phyloP scores from a whole-genome alignment of 2,797 vertebrate species.

The Xenentodon cancila region DNA sequence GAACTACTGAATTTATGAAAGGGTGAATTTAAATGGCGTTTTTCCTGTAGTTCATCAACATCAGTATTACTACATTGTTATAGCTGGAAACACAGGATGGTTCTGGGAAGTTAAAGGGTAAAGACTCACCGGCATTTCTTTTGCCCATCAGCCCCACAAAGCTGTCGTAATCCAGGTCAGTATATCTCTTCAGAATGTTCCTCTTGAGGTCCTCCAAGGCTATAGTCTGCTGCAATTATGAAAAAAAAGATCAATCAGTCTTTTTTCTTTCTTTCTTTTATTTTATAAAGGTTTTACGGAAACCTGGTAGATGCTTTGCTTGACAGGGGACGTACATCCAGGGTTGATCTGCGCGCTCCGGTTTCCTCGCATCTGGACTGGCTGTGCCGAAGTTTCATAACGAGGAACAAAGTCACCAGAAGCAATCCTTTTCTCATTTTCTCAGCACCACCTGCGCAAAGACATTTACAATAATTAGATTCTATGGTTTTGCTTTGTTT shows the following conservation, averaged over 20 bases:
- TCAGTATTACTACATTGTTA: too few relatives aligned
- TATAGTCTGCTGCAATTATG: conserved; percentile 62
- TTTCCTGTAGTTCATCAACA: too few relatives aligned
- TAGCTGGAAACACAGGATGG: too few relatives aligned
- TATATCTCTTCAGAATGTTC: conserved; percentile 83
- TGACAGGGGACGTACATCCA: conserved; percentile 68
- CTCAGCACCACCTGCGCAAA: conserved; percentile 52
- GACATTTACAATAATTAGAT: conserved; percentile 1
- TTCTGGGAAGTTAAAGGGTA: too few relatives aligned
- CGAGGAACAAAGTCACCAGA: conserved; percentile 79
- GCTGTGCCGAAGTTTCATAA: conserved; percentile 80
- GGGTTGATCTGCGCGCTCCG: conserved; percentile 65
- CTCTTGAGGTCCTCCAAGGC: conserved; percentile 77
- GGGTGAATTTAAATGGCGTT: too few relatives aligned
- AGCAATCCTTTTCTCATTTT: conserved; percentile 84
- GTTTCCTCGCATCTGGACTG: conserved; percentile 83
- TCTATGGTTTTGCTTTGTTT: too few relatives aligned
- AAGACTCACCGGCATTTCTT: conserved; percentile 82
- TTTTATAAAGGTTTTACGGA: not conserved
- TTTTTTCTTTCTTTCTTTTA: too few relatives aligned
- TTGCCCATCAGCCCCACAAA: conserved; percentile 89
- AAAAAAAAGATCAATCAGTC: not conserved
- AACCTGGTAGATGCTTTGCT: not conserved
- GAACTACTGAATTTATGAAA: too few relatives aligned
- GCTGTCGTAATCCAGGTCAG: conserved; percentile 88